A percentile compares a stretch with the other conserved stretches of the same genome.
Evolutionary conservation across 2,113 vertebrate species (phyloP).

Genomic region (Agelaius tricolor): DNA sequence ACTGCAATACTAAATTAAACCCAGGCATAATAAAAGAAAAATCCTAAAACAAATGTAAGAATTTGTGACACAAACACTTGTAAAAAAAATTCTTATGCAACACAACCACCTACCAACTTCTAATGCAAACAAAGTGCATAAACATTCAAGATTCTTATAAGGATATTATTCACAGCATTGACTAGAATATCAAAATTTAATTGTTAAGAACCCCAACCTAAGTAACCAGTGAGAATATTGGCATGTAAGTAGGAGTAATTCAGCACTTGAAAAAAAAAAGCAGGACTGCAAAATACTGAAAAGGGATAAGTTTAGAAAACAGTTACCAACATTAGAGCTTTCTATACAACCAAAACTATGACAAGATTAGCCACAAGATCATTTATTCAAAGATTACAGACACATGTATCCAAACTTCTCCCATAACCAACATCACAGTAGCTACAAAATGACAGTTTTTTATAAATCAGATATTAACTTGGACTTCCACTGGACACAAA

Average conservation of each 20-base stretch:
- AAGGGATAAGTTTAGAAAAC: not conserved
- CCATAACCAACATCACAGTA: not conserved
- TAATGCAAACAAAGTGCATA: not conserved
- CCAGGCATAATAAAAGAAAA: not conserved
- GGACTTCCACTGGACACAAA: not conserved
- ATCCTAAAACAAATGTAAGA: not conserved
- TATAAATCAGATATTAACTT: not conserved
- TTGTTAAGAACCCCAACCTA: not conserved
- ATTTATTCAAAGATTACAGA: not conserved
- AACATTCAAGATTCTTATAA: not conserved
- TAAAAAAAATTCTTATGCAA: not conserved
- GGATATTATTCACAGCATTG: not conserved
- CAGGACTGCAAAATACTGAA: not conserved
- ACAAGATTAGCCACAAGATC: not conserved
- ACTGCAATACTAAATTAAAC: not conserved
- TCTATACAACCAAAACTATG: not conserved
- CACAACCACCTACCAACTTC: not conserved
- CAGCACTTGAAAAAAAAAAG: not conserved
- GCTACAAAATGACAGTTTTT: not conserved
- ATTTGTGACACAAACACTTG: not conserved
- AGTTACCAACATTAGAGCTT: not conserved
- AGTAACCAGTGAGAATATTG: not conserved
- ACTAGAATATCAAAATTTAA: not conserved
- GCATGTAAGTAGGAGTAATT: not conserved
- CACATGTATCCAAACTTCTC: not conserved